Evolutionary conservation across 2,888 invertebrate genomes (phyloP).

Genomic region (Erynnis tages): DNA sequence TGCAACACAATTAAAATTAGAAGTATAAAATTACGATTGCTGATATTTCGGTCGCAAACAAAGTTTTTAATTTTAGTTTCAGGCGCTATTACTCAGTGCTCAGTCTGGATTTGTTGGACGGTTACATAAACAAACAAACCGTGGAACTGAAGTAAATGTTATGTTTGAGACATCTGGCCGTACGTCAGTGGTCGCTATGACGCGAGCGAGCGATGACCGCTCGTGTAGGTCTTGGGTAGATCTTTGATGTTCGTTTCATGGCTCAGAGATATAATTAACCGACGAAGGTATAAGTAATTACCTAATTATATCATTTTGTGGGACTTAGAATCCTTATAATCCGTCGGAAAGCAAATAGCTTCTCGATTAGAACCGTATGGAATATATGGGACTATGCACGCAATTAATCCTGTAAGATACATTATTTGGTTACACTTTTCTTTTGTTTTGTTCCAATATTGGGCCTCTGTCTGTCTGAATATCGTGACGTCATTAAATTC

Average conservation of each 20-base stretch:
- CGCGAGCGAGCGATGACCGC: constrained; percentile 39
- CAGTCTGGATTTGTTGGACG: constrained; percentile 52
- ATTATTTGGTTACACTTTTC: too few species aligned
- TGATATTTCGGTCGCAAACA: background rate
- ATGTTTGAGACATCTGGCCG: constrained; percentile 59
- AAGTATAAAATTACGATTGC: background rate
- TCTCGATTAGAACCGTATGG: too few species aligned
- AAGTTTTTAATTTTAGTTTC: constrained; percentile 4
- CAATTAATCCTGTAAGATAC: too few species aligned
- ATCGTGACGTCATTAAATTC: too few species aligned
- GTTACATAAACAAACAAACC: constrained; percentile 50
- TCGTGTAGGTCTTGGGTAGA: background rate
- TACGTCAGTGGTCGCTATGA: constrained; percentile 39
- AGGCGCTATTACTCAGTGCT: constrained; percentile 40
- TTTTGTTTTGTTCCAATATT: too few species aligned
- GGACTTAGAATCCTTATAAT: too few species aligned
- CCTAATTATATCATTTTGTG: too few species aligned
- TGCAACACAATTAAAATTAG: too few species aligned
- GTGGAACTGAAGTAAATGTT: constrained; percentile 41
- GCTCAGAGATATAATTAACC: background rate
- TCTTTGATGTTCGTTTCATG: background rate
- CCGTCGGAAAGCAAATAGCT: too few species aligned
- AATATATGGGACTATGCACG: too few species aligned
- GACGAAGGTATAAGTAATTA: too few species aligned
- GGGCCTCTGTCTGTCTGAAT: too few species aligned